phyloP scores from a whole-genome alignment of 30 jellyfish, hydroid and myxozoan species.

The Hydractinia echinata region DNA sequence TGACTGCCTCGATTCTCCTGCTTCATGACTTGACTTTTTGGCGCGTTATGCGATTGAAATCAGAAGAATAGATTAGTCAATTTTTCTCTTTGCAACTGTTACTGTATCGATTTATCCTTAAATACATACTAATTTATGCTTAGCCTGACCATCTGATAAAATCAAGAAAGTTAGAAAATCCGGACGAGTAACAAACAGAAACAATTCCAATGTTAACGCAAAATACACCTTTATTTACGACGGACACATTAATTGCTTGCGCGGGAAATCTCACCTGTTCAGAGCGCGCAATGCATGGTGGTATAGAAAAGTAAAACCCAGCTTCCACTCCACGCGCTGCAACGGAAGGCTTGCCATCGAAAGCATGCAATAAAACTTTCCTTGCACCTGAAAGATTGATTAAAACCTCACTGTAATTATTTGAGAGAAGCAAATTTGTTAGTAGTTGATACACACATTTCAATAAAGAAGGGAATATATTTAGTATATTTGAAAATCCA shows the following conservation, averaged over 20 bases:
- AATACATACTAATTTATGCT: background rate
- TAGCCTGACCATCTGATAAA: background rate
- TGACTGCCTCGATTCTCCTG: too few species aligned
- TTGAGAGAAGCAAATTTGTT: too few species aligned
- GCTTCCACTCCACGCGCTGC: slow-evolving; percentile 96
- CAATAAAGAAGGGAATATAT: background rate
- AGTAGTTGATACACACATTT: background rate
- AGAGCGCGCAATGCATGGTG: slow-evolving; percentile 86
- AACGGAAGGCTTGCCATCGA: slow-evolving; percentile 90
- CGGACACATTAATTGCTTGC: too few species aligned
- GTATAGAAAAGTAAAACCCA: slow-evolving; percentile 92
- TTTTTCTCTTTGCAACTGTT: too few species aligned
- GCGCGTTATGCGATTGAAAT: too few species aligned
- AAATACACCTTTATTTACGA: too few species aligned
- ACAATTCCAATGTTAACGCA: background rate
- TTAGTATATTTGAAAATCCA: background rate
- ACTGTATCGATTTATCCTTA: too few species aligned
- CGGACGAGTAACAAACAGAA: background rate
- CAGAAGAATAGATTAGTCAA: too few species aligned
- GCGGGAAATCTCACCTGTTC: slow-evolving; percentile 70
- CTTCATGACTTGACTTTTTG: too few species aligned
- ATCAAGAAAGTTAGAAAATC: background rate
- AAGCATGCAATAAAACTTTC: slow-evolving; percentile 90
- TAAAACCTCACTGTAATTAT: too few species aligned
- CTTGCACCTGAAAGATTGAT: slow-evolving; percentile 59